A percentile compares a stretch with the other conserved stretches of the same genome.
phyloP scores from a whole-genome alignment of 2,113 vertebrate species.

The Heterochromis multidens region DNA sequence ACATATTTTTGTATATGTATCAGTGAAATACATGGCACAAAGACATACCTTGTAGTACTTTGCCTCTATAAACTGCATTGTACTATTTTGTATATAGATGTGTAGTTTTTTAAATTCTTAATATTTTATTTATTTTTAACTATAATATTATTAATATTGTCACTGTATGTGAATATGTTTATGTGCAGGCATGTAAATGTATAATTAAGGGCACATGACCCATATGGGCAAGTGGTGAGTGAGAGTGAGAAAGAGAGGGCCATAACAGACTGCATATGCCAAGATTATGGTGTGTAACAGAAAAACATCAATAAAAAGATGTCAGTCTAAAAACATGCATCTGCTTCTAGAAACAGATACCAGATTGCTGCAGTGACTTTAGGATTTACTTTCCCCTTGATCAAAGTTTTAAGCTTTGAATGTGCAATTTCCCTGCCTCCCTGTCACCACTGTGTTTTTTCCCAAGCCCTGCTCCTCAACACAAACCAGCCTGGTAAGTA shows the following conservation, averaged over 20 bases:
- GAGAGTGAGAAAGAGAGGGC: neutral
- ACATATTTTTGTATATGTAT: neutral
- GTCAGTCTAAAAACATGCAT: neutral
- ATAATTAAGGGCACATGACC: neutral
- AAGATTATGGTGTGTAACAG: neutral
- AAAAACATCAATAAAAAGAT: neutral
- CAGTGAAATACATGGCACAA: neutral
- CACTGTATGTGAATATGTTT: neutral
- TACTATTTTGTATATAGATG: neutral
- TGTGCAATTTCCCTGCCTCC: neutral
- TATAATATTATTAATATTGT: neutral
- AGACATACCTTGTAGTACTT: neutral
- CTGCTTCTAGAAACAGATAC: neutral
- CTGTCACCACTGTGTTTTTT: neutral
- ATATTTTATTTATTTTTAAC: neutral
- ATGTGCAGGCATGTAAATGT: neutral
- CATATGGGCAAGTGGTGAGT: no score
- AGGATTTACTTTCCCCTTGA: neutral
- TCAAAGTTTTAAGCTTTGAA: neutral
- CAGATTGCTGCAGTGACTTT: neutral
- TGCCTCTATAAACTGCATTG: neutral
- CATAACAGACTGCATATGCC: neutral
- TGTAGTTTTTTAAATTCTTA: neutral
- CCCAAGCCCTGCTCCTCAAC: neutral
- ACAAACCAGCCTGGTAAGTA: neutral